These are phyloP conservation scores for Ochropacha duplaris DNA, from an alignment of 2,888 invertebrate species.

Conservation along the genomic window DNA sequence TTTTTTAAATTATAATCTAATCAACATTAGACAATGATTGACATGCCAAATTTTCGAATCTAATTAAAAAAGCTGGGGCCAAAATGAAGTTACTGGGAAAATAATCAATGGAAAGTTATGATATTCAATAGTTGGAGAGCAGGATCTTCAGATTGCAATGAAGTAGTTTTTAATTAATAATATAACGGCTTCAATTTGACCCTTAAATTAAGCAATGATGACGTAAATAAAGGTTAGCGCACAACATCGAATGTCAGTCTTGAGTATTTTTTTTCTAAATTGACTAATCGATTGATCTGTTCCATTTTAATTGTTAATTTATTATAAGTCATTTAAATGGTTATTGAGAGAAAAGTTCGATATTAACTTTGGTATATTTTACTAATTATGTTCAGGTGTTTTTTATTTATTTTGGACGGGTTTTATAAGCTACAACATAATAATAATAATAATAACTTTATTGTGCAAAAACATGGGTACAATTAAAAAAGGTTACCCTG, in stretches of 20 bases:
- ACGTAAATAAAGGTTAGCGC: conserved; percentile 22
- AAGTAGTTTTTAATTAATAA: background rate
- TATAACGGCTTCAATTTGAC: background rate
- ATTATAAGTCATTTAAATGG: conserved; percentile 1
- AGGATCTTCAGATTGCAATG: background rate
- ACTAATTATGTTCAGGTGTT: background rate
- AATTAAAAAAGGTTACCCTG: too few species aligned
- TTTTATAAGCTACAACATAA: background rate
- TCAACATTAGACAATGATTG: background rate
- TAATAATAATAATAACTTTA: too few species aligned
- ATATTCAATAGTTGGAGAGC: background rate
- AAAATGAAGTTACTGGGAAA: background rate
- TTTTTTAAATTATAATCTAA: background rate
- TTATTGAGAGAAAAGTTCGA: conserved; percentile 12
- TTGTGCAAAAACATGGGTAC: too few species aligned
- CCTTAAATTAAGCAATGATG: background rate
- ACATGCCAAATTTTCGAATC: background rate
- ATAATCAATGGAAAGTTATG: background rate
- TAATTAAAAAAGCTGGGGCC: background rate
- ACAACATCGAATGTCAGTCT: conserved; percentile 74
- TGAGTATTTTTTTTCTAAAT: conserved; percentile 69
- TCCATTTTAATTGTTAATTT: conserved; percentile 23
- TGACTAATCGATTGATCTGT: conserved; percentile 67
- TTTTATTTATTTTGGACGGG: background rate
- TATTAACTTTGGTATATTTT: background rate